These are phyloP conservation scores for Nasonia oneida DNA, from an alignment of 2,888 invertebrate genomes.

Conservation along the genomic window DNA sequence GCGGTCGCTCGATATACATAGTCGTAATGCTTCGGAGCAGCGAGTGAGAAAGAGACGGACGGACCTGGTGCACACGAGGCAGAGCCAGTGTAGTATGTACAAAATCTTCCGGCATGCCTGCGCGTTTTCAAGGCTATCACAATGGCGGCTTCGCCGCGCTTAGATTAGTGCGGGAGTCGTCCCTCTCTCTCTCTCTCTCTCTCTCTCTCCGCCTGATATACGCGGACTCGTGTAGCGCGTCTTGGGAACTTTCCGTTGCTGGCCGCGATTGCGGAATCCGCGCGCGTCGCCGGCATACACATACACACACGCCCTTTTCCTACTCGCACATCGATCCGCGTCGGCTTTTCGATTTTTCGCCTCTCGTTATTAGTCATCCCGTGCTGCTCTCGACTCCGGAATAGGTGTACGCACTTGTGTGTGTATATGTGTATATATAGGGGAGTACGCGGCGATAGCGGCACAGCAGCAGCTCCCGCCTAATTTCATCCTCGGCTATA, in stretches of 20 bases:
- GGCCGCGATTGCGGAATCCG: constrained; percentile 3
- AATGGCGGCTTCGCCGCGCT: constrained; percentile 55
- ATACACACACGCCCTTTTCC: not conserved
- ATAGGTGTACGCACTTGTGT: not conserved
- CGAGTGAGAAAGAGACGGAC: not conserved
- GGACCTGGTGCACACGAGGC: not conserved
- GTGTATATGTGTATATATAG: not conserved
- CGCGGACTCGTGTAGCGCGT: not conserved
- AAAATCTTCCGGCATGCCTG: constrained; percentile 28
- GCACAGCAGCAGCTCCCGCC: constrained; percentile 9
- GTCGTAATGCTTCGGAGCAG: too few relatives aligned
- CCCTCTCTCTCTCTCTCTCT: constrained; percentile 6
- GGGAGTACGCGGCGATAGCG: not conserved
- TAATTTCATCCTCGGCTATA: not conserved
- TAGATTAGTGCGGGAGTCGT: constrained; percentile 14
- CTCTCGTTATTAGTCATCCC: not conserved
- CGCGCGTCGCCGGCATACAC: not conserved
- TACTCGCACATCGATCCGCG: not conserved
- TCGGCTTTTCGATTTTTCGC: not conserved
- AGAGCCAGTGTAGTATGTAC: not conserved
- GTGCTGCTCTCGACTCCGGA: not conserved
- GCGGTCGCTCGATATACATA: not conserved
- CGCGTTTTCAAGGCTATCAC: constrained; percentile 53
- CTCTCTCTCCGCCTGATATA: not conserved
- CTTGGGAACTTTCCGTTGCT: constrained; percentile 16